A percentile compares a stretch with the other conserved stretches of the same genome.
Evolutionary conservation across 2,113 vertebrate species (phyloP).

Genomic region (Cepphus grylle): DNA sequence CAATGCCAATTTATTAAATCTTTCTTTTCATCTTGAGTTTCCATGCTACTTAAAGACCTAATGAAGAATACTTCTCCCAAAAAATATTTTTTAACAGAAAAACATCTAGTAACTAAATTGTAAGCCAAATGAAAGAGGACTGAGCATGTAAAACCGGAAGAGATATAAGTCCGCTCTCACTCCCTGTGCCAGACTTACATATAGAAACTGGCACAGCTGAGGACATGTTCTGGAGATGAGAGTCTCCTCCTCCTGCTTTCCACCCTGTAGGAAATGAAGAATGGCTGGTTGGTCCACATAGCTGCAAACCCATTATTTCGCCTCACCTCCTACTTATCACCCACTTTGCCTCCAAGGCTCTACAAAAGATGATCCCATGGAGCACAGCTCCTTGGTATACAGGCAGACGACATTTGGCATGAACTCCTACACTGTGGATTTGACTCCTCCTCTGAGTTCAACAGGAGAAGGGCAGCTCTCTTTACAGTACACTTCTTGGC

Average conservation of each 20-base stretch:
- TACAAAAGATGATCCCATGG: not conserved
- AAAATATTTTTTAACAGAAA: not conserved
- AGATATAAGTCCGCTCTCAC: not conserved
- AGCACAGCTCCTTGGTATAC: not conserved
- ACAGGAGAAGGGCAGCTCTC: not conserved
- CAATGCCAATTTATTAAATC: not conserved
- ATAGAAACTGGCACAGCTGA: not conserved
- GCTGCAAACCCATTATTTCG: conserved; percentile 9
- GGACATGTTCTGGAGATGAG: not conserved
- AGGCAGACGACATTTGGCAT: not conserved
- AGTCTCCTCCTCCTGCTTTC: not conserved
- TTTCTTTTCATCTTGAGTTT: not conserved
- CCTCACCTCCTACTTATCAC: not conserved
- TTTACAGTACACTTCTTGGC: not conserved
- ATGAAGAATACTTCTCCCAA: not conserved
- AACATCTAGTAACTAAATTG: not conserved
- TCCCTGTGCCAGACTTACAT: not conserved
- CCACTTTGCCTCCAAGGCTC: not conserved
- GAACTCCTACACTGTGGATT: not conserved
- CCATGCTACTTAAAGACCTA: not conserved
- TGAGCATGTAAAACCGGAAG: not conserved
- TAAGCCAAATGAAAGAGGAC: not conserved
- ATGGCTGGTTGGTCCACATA: not conserved
- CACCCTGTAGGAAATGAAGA: conserved; percentile 4
- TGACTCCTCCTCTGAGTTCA: not conserved